Evolutionary conservation across 1,140 invertebrate genomes (phyloP), one percentile per base, ranked within the genome.

Genomic region (Euwallacea similis): DNA sequence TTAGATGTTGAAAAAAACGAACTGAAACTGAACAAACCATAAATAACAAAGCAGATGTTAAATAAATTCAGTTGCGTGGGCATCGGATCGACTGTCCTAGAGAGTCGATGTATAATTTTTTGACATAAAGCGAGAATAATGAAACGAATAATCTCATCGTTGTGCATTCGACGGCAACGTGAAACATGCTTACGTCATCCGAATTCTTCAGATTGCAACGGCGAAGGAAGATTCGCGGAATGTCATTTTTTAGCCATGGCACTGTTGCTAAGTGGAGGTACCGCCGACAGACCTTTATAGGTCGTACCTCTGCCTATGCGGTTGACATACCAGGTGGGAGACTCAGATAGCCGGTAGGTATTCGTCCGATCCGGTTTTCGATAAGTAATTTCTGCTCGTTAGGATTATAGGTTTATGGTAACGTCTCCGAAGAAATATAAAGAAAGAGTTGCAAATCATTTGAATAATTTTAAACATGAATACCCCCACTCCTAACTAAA

Each of bases 191-290:
- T 54, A 66, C 63, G 63, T 66, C 63, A 66, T 66, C 63, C n/a
- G 50, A 54, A 66, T 66, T 66, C 63, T 55, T 66, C 47, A 55
- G 63, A 55, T 66, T 66, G 47, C 63, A 50, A 50, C 46, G 46
- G 46, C 13, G 46, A 50, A 42, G 15, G 44, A 47, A 66, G 63
- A 66, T 66, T 55, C 63, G 33, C 15, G 41, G 63, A 66, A 55
- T 66, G 63, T 55, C 41, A 47, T 42, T 11, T 66, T 55, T 55
- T 13, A 43, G 60, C 43, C 42, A 21, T 61, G 42, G 41, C 42
- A 61, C 62, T 66, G 63, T 66, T 66, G 63, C 63, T 66, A 66
- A 41, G 63, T 66, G 63, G 63, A 66, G 55, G 50, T 55, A 50
- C 46, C 13, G 46, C 46, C 46, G 46, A 50, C 46, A 50, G 13